A percentile compares a stretch with the other conserved stretches of the same genome.
Conservation (phyloP, 2,888 invertebrate genomes). For the Eurytoma adleriae region DNA sequence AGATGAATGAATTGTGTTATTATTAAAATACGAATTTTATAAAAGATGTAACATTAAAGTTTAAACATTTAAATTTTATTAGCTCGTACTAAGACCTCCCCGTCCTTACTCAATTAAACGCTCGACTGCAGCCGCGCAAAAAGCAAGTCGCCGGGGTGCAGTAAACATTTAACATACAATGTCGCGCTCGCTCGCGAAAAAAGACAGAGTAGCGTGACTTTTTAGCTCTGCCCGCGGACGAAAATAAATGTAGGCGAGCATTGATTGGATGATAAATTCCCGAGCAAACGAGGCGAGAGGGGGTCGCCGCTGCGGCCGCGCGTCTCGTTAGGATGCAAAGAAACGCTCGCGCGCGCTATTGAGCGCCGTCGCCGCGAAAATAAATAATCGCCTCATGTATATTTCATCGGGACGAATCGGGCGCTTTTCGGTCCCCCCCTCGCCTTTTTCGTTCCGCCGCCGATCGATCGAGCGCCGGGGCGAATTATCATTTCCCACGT, state of each 20-base stretch:
- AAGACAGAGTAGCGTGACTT: not conserved
- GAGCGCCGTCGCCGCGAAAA: slow-evolving; percentile 19
- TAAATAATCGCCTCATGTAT: slow-evolving; percentile 43
- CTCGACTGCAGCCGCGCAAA: too few relatives aligned
- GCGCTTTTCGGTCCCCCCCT: slow-evolving; percentile 18
- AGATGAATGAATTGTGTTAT: too few relatives aligned
- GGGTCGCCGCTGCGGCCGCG: not conserved
- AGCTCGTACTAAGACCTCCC: too few relatives aligned
- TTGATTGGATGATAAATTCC: too few relatives aligned
- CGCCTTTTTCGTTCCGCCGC: not conserved
- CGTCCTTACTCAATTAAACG: not conserved
- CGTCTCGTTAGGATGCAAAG: not conserved
- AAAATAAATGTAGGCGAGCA: too few relatives aligned
- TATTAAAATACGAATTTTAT: too few relatives aligned
- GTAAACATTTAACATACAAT: not conserved
- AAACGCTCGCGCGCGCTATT: not conserved
- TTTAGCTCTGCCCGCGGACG: not conserved
- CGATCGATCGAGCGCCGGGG: not conserved
- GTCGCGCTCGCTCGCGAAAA: too few relatives aligned
- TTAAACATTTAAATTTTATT: too few relatives aligned
- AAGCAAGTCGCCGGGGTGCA: not conserved
- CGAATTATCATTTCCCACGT: too few relatives aligned
- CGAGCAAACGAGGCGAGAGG: not conserved
- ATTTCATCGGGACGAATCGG: slow-evolving; percentile 32
- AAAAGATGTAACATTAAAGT: too few relatives aligned